Conservation (phyloP, 2,113 vertebrate species). For the Terrapene triunguis region DNA sequence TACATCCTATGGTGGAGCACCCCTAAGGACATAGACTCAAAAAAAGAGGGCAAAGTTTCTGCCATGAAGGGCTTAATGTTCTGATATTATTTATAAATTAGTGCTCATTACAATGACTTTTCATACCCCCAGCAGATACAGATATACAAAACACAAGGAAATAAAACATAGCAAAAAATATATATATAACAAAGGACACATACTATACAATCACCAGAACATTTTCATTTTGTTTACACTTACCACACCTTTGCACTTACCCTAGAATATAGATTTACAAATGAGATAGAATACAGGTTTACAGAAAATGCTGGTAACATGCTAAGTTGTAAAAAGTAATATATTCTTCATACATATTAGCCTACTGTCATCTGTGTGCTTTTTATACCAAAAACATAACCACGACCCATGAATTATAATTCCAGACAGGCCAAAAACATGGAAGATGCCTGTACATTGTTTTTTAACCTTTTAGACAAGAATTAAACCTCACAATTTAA, state of each 20-base stretch:
- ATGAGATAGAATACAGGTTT: neutral
- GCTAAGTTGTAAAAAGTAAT: neutral
- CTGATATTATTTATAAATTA: fast-evolving
- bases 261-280: neutral
- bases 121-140: neutral
- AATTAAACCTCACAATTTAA: neutral
- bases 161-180: neutral
- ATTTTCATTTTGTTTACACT: neutral
- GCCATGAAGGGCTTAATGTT: neutral
- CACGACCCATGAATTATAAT: neutral
- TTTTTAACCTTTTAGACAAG: neutral
- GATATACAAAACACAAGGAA: neutral
- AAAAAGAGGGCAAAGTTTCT: neutral
- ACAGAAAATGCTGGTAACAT: neutral
- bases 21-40: neutral
- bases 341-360: neutral
- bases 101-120: neutral
- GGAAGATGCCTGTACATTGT: neutral
- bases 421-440: neutral
- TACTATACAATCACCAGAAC: neutral
- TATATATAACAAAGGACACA: neutral
- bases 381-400: neutral
- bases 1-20: neutral
- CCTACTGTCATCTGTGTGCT: neutral
- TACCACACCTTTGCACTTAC: conserved; percentile 2